These are phyloP conservation scores for Dynastes maya DNA, from an alignment of 2,888 invertebrate species.

Conservation along the genomic window DNA sequence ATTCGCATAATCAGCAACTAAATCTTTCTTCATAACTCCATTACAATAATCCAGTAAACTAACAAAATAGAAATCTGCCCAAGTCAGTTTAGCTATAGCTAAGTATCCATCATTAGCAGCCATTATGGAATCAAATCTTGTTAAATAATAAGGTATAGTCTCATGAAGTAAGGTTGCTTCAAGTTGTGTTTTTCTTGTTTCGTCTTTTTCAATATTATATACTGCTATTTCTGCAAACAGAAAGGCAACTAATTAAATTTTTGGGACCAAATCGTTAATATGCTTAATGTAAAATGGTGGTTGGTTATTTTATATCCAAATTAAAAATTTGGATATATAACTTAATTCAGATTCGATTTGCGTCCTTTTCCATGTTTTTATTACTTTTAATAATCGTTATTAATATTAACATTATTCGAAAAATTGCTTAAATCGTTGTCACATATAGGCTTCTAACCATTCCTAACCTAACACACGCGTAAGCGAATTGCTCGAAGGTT, in stretches of 20 bases:
- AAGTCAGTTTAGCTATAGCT: slow-evolving; percentile 70
- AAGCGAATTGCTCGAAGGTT: too few relatives aligned
- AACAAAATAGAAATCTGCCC: slow-evolving; percentile 78
- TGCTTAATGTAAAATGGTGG: too few relatives aligned
- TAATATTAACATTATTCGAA: too few relatives aligned
- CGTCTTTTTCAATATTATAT: slow-evolving; percentile 68
- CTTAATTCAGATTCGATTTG: too few relatives aligned
- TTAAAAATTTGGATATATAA: too few relatives aligned
- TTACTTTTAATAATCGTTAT: too few relatives aligned
- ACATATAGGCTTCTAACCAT: too few relatives aligned
- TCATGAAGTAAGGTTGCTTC: slow-evolving; percentile 70
- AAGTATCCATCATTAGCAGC: slow-evolving; percentile 72
- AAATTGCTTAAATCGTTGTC: too few relatives aligned
- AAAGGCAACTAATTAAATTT: neutral
- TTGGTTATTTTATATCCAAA: too few relatives aligned
- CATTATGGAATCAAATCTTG: slow-evolving; percentile 73
- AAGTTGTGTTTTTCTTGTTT: slow-evolving; percentile 70
- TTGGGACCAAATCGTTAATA: too few relatives aligned
- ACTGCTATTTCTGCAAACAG: slow-evolving; percentile 50
- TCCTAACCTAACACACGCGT: too few relatives aligned
- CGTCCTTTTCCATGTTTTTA: too few relatives aligned
- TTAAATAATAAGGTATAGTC: slow-evolving; percentile 73
- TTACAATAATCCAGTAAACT: slow-evolving; percentile 75
- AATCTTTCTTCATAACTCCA: slow-evolving; percentile 73
- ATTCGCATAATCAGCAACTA: slow-evolving; percentile 74